A percentile compares a stretch with the other conserved stretches of the same genome.
phyloP scores from a whole-genome alignment of 2,888 invertebrate genomes.

The Steinernema hermaphroditum region DNA sequence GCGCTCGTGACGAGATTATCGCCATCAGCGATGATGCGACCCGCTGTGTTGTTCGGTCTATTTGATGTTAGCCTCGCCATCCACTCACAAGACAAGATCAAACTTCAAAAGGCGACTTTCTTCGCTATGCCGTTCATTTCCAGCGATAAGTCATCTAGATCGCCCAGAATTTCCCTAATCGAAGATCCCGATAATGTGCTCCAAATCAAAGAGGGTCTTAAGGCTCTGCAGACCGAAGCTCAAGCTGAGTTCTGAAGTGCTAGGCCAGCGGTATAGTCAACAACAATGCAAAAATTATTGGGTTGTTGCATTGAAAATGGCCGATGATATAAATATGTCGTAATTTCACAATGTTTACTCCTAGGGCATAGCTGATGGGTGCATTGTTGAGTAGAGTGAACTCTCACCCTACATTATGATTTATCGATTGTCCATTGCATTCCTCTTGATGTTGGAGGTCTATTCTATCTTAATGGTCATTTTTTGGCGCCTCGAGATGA shows the following conservation, averaged over 20 bases:
- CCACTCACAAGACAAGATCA: background rate
- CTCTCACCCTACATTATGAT: no score
- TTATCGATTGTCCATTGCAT: no score
- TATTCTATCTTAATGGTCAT: no score
- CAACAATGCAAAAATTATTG: background rate
- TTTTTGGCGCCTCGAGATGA: no score
- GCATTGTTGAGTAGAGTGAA: no score
- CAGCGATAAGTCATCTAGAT: background rate
- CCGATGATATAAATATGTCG: no score
- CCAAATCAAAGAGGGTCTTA: slow-evolving; percentile 6
- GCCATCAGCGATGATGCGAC: background rate
- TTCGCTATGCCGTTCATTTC: background rate
- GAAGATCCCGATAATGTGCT: background rate
- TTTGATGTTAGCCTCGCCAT: background rate
- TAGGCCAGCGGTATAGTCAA: background rate
- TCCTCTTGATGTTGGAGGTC: no score
- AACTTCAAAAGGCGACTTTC: background rate
- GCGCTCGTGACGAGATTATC: background rate
- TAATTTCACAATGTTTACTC: no score
- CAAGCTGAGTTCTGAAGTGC: background rate
- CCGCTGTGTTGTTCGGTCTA: background rate
- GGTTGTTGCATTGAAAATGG: no score
- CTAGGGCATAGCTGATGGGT: no score
- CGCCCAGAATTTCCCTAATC: background rate
- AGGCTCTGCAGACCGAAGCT: slow-evolving; percentile 3